Conservation (phyloP, 1,140 invertebrate genomes). For the Drosophila sucinea region DNA sequence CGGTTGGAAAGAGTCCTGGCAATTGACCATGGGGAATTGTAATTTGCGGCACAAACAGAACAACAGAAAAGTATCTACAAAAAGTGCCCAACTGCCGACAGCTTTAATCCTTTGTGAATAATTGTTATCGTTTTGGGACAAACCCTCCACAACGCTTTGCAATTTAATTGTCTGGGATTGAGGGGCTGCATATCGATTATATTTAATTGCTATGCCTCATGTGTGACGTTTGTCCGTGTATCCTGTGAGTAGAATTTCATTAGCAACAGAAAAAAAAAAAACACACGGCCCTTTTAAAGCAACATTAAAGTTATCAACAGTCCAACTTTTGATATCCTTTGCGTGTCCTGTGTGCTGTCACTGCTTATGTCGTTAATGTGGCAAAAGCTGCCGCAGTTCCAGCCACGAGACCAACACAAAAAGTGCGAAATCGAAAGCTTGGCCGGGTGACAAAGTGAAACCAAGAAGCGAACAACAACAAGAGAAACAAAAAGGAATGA, state of each 20-base stretch:
- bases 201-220: conserved; percentile 53
- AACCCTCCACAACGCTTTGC: conserved; percentile 29
- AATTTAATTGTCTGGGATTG: conserved; percentile 67
- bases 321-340: conserved; percentile 30
- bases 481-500: conserved; percentile 20
- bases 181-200: conserved; percentile 58
- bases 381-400: conserved; percentile 44
- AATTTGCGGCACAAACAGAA: conserved; percentile 60
- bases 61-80: conserved; percentile 38
- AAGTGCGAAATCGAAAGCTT: conserved; percentile 51
- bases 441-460: conserved; percentile 23
- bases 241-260: conserved; percentile 9
- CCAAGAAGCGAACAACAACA: conserved; percentile 24
- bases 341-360: conserved; percentile 40
- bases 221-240: conserved; percentile 1
- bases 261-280: not conserved
- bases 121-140: conserved; percentile 72
- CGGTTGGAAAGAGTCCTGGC: conserved; percentile 48
- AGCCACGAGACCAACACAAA: conserved; percentile 23
- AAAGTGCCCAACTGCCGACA: conserved; percentile 71
- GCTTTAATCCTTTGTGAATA: conserved; percentile 78
- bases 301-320: conserved; percentile 40
- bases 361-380: conserved; percentile 64
- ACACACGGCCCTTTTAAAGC: conserved; percentile 31
- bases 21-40: conserved; percentile 67